phyloP scores from a whole-genome alignment of 2,113 vertebrate genomes.

The Sylvietta virens region DNA sequence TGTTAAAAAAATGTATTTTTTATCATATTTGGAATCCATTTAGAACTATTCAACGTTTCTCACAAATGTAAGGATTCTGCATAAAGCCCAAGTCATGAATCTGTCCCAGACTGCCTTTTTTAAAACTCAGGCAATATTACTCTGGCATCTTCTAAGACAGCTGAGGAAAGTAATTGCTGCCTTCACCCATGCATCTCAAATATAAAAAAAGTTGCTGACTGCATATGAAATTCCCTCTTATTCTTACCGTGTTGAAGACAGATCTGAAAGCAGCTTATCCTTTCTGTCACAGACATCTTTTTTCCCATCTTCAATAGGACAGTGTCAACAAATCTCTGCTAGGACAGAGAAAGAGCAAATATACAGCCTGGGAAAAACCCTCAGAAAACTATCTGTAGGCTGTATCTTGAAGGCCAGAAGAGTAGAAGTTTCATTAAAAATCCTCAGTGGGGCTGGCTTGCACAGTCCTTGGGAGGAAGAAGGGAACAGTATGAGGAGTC shows the following conservation, averaged over 20 bases:
- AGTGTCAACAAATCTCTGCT: neutral
- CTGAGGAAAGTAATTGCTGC: neutral
- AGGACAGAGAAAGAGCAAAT: neutral
- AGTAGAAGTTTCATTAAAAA: neutral
- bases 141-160: neutral
- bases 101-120: neutral
- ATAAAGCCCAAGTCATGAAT: neutral
- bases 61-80: neutral
- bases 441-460: neutral
- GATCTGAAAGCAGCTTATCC: neutral
- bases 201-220: neutral
- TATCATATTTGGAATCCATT: neutral
- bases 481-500: neutral
- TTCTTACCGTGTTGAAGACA: neutral
- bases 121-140: neutral
- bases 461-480: neutral
- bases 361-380: neutral
- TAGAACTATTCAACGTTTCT: neutral
- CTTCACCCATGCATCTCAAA: neutral
- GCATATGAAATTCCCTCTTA: neutral
- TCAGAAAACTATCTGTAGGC: neutral
- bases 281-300: neutral
- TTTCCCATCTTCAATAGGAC: neutral
- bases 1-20: fast-evolving
- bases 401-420: neutral